phyloP scores from a whole-genome alignment of 2,888 invertebrate species.

The Hypolimnas misippus region DNA sequence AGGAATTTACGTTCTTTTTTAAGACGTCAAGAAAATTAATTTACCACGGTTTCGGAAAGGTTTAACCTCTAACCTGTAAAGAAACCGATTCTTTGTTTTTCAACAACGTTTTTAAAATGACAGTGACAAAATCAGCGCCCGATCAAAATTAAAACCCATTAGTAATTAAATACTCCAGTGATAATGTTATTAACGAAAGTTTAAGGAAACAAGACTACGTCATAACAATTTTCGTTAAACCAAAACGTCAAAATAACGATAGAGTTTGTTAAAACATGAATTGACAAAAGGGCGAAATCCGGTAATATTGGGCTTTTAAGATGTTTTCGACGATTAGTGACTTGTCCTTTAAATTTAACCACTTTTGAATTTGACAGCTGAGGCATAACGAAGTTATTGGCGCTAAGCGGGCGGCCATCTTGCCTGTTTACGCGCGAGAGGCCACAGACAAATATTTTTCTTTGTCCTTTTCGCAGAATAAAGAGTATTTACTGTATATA shows the following conservation, averaged over 20 bases:
- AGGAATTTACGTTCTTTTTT: no score
- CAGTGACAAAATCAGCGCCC: background rate
- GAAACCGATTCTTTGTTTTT: no score
- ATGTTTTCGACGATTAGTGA: conserved; percentile 65
- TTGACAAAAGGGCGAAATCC: conserved; percentile 59
- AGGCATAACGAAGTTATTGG: conserved; percentile 56
- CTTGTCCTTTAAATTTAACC: conserved; percentile 55
- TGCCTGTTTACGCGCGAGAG: conserved; percentile 46
- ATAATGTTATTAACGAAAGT: background rate
- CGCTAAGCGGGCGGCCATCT: conserved; percentile 55
- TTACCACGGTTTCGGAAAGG: no score
- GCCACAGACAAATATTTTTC: conserved; percentile 29
- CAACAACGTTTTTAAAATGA: no score
- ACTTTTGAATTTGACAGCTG: conserved; percentile 61
- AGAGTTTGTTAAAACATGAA: conserved; percentile 32
- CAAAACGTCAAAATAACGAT: conserved; percentile 33
- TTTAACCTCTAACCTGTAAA: no score
- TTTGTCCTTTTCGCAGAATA: conserved; percentile 14
- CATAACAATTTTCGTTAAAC: conserved; percentile 51
- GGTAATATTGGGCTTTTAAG: conserved; percentile 64
- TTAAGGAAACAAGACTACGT: conserved; percentile 27
- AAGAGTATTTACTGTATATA: background rate
- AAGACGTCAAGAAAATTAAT: no score
- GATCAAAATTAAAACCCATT: background rate
- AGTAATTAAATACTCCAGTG: background rate